Percentiles rank a stretch among this genome's conserved stretches.
Conservation (phyloP, 2,797 vertebrate species). For the Tadarida brasiliensis region DNA sequence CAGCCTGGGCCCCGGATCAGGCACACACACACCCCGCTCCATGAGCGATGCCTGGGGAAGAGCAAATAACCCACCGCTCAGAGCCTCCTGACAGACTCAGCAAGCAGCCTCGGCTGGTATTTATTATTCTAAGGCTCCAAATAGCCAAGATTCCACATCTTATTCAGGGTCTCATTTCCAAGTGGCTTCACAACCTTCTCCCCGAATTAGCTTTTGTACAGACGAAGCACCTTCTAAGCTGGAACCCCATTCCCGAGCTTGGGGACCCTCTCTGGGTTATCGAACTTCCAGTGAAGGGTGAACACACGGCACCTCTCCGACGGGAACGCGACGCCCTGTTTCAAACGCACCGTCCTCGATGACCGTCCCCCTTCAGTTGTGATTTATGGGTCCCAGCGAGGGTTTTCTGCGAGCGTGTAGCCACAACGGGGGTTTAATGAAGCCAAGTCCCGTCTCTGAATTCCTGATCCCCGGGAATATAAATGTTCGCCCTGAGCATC, state of each 20-base stretch:
- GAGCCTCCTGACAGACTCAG: no score
- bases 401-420: background rate
- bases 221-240: constrained; percentile 57
- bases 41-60: no score
- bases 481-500: background rate
- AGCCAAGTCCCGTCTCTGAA: background rate
- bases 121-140: constrained; percentile 46
- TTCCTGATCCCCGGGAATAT: background rate
- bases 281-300: background rate
- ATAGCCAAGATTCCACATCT: background rate
- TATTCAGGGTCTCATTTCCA: constrained; percentile 48
- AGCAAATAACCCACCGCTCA: no score
- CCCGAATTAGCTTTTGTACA: constrained; percentile 53
- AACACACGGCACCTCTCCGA: background rate
- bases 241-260: background rate
- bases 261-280: background rate
- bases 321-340: background rate
- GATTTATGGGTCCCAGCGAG: background rate
- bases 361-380: background rate
- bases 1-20: no score
- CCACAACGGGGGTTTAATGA: background rate
- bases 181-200: constrained; percentile 12
- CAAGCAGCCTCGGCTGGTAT: background rate
- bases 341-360: background rate
- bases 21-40: no score